Conservation (phyloP, 1,140 invertebrate genomes). For the Thaumatotibia leucotreta region DNA sequence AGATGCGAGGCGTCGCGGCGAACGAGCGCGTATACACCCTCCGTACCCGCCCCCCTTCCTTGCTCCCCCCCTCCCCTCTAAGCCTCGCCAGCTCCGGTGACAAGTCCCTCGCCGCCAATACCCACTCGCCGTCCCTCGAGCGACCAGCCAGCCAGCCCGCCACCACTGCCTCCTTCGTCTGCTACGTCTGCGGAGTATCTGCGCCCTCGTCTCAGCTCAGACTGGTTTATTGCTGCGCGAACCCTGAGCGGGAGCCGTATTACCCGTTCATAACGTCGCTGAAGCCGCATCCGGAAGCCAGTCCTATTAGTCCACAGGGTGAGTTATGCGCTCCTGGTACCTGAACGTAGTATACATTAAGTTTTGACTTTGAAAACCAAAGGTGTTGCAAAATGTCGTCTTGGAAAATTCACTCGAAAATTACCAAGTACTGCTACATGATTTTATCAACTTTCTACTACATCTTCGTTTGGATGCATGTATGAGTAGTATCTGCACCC, state of each 20-base stretch:
- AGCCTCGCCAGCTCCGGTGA: conserved; percentile 58
- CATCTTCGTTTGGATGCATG: conserved; percentile 90
- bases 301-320: conserved; percentile 82
- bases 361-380: too few relatives aligned
- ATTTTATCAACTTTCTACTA: conserved; percentile 65
- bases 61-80: conserved; percentile 68
- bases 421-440: too few relatives aligned
- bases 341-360: not conserved
- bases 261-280: conserved; percentile 91
- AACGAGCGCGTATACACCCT: conserved; percentile 87
- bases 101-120: conserved; percentile 51
- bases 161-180: conserved; percentile 85
- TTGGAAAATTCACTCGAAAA: too few relatives aligned
- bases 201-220: conserved; percentile 86
- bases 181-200: conserved; percentile 91
- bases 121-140: conserved; percentile 60
- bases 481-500: conserved; percentile 87
- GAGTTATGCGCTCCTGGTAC: conserved; percentile 16
- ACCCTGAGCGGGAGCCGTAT: conserved; percentile 90
- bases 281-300: conserved; percentile 87
- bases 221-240: conserved; percentile 88
- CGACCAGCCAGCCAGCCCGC: conserved; percentile 66
- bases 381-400: too few relatives aligned
- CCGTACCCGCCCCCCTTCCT: conserved; percentile 82
- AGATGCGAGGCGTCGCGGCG: conserved; percentile 84